Evolutionary conservation across 1,140 invertebrate species (phyloP).

Genomic region (Vanessa atalanta): DNA sequence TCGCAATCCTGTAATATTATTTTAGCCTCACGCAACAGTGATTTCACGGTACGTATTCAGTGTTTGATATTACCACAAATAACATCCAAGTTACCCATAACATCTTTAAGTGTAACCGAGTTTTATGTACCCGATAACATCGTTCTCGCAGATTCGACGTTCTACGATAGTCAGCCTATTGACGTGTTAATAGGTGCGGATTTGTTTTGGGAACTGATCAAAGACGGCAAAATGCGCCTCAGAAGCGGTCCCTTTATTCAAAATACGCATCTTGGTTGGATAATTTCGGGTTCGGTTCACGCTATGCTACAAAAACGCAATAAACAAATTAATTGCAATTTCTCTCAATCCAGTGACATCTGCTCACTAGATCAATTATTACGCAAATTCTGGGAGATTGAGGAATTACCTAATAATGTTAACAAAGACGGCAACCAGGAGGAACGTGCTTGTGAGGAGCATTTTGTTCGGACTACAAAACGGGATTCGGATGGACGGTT

Average conservation of each 20-base stretch:
- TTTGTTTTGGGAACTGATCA: background rate
- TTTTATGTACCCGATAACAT: slow-evolving; percentile 11
- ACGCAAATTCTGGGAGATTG: slow-evolving; percentile 33
- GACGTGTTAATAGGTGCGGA: too few species aligned
- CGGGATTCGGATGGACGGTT: slow-evolving; percentile 26
- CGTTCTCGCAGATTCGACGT: background rate
- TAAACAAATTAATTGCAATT: slow-evolving; percentile 8
- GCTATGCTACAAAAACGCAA: background rate
- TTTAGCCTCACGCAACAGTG: slow-evolving; percentile 8
- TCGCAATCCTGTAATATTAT: slow-evolving; percentile 29
- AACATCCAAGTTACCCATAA: slow-evolving; percentile 2
- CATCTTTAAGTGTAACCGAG: background rate
- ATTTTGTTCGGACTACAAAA: slow-evolving; percentile 19
- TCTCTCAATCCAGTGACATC: too few species aligned
- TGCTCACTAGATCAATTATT: slow-evolving; percentile 22
- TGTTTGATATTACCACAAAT: too few species aligned
- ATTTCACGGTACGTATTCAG: too few species aligned
- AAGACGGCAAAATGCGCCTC: too few species aligned
- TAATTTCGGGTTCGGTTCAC: slow-evolving; percentile 11
- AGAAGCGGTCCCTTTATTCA: background rate
- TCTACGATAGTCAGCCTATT: background rate
- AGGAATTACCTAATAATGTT: slow-evolving; percentile 22
- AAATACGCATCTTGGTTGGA: slow-evolving; percentile 2
- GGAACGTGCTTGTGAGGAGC: slow-evolving; percentile 27
- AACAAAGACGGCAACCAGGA: slow-evolving; percentile 12